Conservation (phyloP, 2,888 invertebrate species). For the Schizaphis graminum region DNA sequence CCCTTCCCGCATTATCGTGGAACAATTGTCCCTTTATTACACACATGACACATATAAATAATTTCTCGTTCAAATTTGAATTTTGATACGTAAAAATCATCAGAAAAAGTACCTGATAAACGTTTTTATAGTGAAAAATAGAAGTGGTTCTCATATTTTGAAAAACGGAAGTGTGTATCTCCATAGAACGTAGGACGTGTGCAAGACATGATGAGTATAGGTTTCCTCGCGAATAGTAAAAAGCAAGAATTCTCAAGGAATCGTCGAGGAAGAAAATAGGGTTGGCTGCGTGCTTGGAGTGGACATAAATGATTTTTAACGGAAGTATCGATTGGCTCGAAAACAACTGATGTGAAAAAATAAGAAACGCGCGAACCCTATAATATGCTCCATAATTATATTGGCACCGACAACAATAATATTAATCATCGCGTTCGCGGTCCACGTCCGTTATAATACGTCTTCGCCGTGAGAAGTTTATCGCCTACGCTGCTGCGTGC, state of each 20-base stretch:
- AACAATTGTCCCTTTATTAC: too few species aligned
- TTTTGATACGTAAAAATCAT: too few species aligned
- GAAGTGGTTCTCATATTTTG: not conserved
- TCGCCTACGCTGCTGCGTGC: not conserved
- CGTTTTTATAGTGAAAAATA: too few species aligned
- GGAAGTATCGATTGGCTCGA: not conserved
- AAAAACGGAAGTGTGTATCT: not conserved
- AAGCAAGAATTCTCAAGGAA: not conserved
- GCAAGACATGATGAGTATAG: too few species aligned
- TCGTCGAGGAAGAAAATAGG: not conserved
- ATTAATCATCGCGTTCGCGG: not conserved
- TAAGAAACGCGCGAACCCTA: not conserved
- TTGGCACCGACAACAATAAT: not conserved
- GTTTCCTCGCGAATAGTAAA: too few species aligned
- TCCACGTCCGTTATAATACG: constrained; percentile 3
- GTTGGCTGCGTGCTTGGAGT: too few species aligned
- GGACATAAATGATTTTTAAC: not conserved
- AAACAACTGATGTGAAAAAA: not conserved
- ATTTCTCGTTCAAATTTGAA: too few species aligned
- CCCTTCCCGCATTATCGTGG: too few species aligned
- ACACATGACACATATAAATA: too few species aligned
- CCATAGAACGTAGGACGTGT: not conserved
- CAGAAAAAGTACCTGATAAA: too few species aligned
- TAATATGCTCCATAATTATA: not conserved
- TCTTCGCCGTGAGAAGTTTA: constrained; percentile 21